phyloP scores from a whole-genome alignment of 1,140 invertebrate species.

The Leptestheria dahalacensis region DNA sequence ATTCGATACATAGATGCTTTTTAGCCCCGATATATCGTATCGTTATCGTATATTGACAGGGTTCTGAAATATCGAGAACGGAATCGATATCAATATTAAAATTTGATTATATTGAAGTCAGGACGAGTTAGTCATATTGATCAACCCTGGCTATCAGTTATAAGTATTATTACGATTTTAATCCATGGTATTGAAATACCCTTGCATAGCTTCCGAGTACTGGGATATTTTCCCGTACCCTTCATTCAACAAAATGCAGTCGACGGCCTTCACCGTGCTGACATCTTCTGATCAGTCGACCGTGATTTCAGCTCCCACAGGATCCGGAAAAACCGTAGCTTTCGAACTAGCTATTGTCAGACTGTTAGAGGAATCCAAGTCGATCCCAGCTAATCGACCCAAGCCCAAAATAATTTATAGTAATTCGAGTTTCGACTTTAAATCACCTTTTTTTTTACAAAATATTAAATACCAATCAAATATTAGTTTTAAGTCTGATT shows the following conservation, averaged over 20 bases:
- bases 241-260: neutral
- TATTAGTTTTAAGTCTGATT: too few species aligned
- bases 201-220: neutral
- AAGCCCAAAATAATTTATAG: neutral
- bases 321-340: conserved; percentile 64
- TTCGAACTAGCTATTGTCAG: conserved; percentile 63
- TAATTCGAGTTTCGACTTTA: neutral
- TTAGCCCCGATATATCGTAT: too few species aligned
- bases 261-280: conserved; percentile 13
- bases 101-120: too few species aligned
- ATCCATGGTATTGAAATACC: too few species aligned
- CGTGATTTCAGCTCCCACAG: conserved; percentile 60
- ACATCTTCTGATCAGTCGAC: conserved; percentile 46
- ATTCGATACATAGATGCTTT: too few species aligned
- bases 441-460: neutral
- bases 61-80: too few species aligned
- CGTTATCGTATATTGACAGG: too few species aligned
- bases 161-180: too few species aligned
- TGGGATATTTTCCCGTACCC: neutral
- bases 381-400: neutral
- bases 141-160: too few species aligned
- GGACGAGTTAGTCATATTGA: too few species aligned
- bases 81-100: too few species aligned
- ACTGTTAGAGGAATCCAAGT: conserved; percentile 23
- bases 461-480: too few species aligned